Base-by-base conservation (phyloP, 2,113 vertebrate genomes). In the Triplophysa siluroides region DNA sequence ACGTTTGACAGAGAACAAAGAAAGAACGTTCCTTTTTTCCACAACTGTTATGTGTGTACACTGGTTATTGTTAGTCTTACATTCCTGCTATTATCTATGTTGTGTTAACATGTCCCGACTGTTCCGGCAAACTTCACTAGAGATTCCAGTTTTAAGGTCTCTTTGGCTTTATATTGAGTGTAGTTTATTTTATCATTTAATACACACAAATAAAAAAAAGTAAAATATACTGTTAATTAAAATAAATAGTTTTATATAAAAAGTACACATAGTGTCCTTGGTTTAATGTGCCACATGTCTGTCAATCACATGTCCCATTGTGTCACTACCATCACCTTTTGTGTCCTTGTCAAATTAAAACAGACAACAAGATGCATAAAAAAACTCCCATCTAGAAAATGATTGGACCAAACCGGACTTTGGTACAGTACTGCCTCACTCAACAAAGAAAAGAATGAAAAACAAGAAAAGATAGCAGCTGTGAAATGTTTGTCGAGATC, bases 401-500 rank as follows among this genome's bases (percentile, higher is more conserved):
- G 1, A 58, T 41, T 74, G 62, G 21, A 65, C 50, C 52, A 78
- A 62, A 68, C 29, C 78, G n/a, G 3, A 74, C 56, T 61, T 73
- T 60, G 33, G 54, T 47, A 82, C 47, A 78, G 62, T 69, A 73
- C 50, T 24, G 69, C 68, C 45, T 33, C 43, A 43, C 74, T 78
- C 29, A 74, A 64, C 70, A 67, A 45, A 29, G 7, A 38, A 45
- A 64, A 56, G 11, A 75, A 75, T 1, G 14, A 63, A 68, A 65
- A 16, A 21, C 76, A 76, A 86, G 82, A 68, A 26, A 78, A 77
- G 69, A 79, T 82, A 89, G 89, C 91, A 91, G 86, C 88, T 91
- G 90, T 78, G 85, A 86, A 87, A 87, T 91, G 87, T 91, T 91
- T 92, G 84, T 76, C 18, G 76, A 82, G 79, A 84, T 81, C 81